A percentile compares a stretch with the other conserved stretches of the same genome.
Conservation (phyloP, 2,888 invertebrate genomes). For the Folsomia candida region DNA sequence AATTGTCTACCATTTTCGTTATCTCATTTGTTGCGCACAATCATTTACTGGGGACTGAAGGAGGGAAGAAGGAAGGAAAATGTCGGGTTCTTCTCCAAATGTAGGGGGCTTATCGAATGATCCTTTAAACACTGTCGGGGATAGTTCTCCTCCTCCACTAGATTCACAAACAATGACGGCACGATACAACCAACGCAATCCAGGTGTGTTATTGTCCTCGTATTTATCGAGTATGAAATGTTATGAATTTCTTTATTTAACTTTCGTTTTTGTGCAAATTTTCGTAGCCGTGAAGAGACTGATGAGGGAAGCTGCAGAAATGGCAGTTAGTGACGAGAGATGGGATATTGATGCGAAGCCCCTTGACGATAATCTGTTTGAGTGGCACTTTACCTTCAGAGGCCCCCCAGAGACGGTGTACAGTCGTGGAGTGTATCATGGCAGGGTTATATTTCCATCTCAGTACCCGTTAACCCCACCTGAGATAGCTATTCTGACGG, state of each 20-base stretch:
- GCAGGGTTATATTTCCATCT: constrained; percentile 74
- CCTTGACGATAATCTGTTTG: constrained; percentile 90
- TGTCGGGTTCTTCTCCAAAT: too few species aligned
- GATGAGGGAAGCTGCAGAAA: constrained; percentile 82
- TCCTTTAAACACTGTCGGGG: background rate
- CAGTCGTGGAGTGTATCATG: constrained; percentile 65
- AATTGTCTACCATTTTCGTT: too few species aligned
- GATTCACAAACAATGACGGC: background rate
- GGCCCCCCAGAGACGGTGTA: constrained; percentile 87
- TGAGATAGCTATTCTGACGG: constrained; percentile 85
- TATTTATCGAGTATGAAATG: background rate
- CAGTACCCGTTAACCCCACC: constrained; percentile 98
- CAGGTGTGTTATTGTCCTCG: background rate
- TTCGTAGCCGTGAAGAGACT: constrained; percentile 81
- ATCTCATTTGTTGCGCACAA: too few species aligned
- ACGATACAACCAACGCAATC: background rate
- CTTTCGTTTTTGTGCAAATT: too few species aligned
- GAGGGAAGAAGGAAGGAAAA: too few species aligned
- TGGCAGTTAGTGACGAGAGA: constrained; percentile 80
- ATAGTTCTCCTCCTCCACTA: background rate
- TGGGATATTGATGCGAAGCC: constrained; percentile 81
- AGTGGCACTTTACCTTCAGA: constrained; percentile 95
- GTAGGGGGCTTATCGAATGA: too few species aligned
- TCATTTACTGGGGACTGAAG: too few species aligned
- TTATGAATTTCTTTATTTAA: too few species aligned